Percentiles rank a stretch among this genome's conserved stretches.
These are phyloP conservation scores for Sardina pilchardus DNA, from an alignment of 2,113 vertebrate species.

Conservation along the genomic window DNA sequence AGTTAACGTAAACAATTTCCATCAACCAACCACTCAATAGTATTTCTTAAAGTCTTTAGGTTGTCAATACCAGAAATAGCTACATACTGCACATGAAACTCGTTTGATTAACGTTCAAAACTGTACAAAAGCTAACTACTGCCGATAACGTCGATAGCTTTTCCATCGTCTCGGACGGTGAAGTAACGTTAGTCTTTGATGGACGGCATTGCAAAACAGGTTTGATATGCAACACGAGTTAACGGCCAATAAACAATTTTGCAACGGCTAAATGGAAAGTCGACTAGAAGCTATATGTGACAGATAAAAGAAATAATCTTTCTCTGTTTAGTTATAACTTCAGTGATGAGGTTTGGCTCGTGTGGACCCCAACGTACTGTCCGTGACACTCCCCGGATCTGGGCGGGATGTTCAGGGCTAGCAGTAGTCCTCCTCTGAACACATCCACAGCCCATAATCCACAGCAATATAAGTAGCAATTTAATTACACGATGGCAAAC, in stretches of 20 bases:
- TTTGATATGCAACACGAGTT: background rate
- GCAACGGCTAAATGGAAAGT: background rate
- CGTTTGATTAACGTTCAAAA: background rate
- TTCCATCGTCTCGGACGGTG: background rate
- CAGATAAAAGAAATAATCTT: background rate
- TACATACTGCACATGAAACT: background rate
- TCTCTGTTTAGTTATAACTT: background rate
- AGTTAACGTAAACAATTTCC: background rate
- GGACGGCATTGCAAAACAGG: background rate
- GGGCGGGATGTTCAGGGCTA: constrained; percentile 40
- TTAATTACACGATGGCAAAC: background rate
- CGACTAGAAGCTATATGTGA: no score
- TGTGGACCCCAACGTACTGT: constrained; percentile 60
- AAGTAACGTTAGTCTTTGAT: background rate
- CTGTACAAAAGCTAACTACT: background rate
- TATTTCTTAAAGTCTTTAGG: no score
- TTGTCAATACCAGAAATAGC: background rate
- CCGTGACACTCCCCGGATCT: constrained; percentile 60
- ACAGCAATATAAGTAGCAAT: background rate
- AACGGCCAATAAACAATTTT: background rate
- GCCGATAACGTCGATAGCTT: background rate
- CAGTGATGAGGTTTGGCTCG: constrained; percentile 22
- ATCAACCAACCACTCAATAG: background rate
- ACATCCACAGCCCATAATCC: background rate
- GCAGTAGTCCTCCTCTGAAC: background rate